Evolutionary conservation across 2,113 vertebrate species (phyloP).

Genomic region (Protobothrops flavoviridis): DNA sequence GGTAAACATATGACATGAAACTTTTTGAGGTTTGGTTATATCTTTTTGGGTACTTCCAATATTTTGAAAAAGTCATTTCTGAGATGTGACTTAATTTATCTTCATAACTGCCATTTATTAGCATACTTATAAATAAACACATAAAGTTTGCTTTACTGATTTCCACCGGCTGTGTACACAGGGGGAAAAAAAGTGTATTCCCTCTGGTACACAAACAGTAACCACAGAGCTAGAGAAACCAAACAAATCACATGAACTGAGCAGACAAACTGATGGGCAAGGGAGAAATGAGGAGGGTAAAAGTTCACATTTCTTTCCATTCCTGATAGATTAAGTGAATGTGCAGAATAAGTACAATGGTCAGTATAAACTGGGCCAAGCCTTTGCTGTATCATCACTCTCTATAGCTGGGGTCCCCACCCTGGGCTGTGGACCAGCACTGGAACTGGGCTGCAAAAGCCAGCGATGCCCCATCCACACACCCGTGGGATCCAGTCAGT

Average conservation of each 20-base stretch:
- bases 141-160: conserved; percentile 7
- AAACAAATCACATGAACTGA: conserved; percentile 1
- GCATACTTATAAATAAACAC: conserved; percentile 8
- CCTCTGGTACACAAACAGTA: conserved; percentile 13
- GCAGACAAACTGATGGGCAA: neutral
- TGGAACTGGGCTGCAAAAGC: neutral
- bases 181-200: neutral
- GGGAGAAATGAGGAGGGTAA: conserved; percentile 15
- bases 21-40: neutral
- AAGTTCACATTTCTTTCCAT: conserved; percentile 11
- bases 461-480: too few species aligned
- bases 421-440: neutral
- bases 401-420: neutral
- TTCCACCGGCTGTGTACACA: conserved; percentile 20
- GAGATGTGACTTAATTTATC: conserved; percentile 10
- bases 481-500: too few species aligned
- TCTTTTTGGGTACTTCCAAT: conserved; percentile 15
- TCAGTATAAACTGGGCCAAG: neutral
- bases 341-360: neutral
- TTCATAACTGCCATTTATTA: conserved; percentile 1
- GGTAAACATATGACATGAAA: conserved; percentile 7
- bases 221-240: conserved; percentile 2
- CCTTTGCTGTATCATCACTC: neutral
- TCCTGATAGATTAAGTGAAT: neutral
- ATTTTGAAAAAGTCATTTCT: conserved; percentile 12